phyloP scores from a whole-genome alignment of 2,797 vertebrate species.

The Bryconaethiops microstoma region DNA sequence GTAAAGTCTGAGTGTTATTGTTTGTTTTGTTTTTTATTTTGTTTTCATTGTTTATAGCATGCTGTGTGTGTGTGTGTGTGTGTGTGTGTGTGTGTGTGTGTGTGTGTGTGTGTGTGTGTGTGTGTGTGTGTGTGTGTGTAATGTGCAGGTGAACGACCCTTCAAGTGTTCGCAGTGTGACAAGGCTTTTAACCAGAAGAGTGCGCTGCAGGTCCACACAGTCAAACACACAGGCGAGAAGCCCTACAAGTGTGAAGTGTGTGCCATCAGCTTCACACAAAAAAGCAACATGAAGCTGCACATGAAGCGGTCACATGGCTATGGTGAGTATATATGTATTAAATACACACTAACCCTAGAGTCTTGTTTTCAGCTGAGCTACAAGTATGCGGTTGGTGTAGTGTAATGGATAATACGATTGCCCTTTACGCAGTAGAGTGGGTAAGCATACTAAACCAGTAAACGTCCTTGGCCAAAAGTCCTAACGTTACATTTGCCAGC shows the following conservation, averaged over 20 bases:
- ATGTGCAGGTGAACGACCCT: conserved; percentile 89
- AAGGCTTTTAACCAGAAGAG: conserved; percentile 99
- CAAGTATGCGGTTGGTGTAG: too few species aligned
- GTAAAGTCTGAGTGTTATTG: too few species aligned
- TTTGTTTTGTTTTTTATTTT: too few species aligned
- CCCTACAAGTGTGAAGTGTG: conserved; percentile 96
- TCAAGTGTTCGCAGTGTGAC: conserved; percentile 90
- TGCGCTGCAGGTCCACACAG: conserved; percentile 95
- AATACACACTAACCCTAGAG: background rate
- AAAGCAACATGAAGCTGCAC: conserved; percentile 99
- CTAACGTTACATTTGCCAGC: too few species aligned
- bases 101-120: conserved; percentile 21
- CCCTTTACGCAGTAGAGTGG: too few species aligned
- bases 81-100: background rate
- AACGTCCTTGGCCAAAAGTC: too few species aligned
- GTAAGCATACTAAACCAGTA: too few species aligned
- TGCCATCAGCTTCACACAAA: conserved; percentile 95
- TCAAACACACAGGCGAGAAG: conserved; percentile 97
- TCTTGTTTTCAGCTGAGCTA: too few species aligned
- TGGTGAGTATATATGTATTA: conserved; percentile 73
- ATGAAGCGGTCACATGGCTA: conserved; percentile 93
- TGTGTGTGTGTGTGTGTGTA: background rate
- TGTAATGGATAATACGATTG: too few species aligned
- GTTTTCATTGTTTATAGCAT: too few species aligned
- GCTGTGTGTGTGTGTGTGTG: background rate